Evolutionary conservation across 2,113 vertebrate species (phyloP).

Genomic region (Ivindomyrus marchei): DNA sequence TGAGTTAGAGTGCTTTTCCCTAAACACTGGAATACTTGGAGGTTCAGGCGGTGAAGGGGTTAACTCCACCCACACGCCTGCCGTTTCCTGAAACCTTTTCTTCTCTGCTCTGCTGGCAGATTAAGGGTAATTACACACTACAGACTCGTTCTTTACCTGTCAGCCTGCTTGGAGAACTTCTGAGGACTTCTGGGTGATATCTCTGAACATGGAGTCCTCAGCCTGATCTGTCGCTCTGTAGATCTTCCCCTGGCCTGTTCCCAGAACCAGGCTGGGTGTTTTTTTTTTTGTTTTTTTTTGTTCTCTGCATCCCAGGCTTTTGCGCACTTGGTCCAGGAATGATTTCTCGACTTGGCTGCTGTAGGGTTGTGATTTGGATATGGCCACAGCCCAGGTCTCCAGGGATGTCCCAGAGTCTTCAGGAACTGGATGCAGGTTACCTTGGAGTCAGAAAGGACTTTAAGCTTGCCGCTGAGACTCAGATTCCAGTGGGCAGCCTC

Average conservation of each 20-base stretch:
- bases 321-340: not conserved
- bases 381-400: not conserved
- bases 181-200: not conserved
- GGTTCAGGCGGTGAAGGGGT: not conserved
- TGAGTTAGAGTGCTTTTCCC: not conserved
- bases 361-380: not conserved
- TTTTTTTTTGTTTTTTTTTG: not conserved
- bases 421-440: not conserved
- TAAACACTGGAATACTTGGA: not conserved
- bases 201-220: not conserved
- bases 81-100: not conserved
- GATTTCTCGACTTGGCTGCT: not conserved
- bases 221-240: not conserved
- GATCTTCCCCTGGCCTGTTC: not conserved
- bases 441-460: not conserved
- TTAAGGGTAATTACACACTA: slow-evolving; percentile 45
- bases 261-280: not conserved
- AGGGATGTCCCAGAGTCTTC: not conserved
- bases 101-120: slow-evolving; percentile 15
- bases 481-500: not conserved
- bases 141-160: slow-evolving; percentile 36
- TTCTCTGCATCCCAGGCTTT: not conserved
- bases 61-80: not conserved
- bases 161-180: slow-evolving; percentile 10
- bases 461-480: not conserved